Evolutionary conservation across 1,140 invertebrate species (phyloP), one percentile per base, ranked within the genome.

Genomic region (Halictus rubicundus): DNA sequence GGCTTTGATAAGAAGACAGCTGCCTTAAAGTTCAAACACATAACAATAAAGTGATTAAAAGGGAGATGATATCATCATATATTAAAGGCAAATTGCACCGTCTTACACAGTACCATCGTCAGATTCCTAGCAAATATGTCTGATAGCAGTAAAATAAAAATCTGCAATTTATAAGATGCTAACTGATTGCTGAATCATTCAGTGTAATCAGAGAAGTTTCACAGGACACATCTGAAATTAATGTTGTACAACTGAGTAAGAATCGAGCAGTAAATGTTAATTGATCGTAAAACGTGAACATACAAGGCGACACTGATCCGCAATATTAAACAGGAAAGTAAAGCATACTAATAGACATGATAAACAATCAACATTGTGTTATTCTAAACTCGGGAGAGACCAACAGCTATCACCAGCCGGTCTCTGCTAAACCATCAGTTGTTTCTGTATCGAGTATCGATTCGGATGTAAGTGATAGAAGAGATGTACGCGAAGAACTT

Each of bases 401-500:
- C 19, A 87, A 88, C 49, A 88, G 80, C 70, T 87, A 92, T 85
- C 90, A 92, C 83, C 91, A 92, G 66, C 87, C 91, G 32, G 89
- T 91, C 39, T 89, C 91, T 23, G 88, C 90, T 3, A 93, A 93
- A 80, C 92, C 91, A 10, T 92, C 92, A 9, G 90, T 93, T 39
- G 89, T 92, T 21, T 92, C 92, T 27, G 89, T 92, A 49, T 92
- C 92, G 14, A 93, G 92, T 78, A 93, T 93, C 16, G 92, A 93
- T 80, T 93, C 95, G 16, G 95, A 95, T 75, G 94, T 95, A 21
- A 95, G 95, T 82, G 96, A 96, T 83, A 94, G 96, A 82, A 96
- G 96, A 85, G 95, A 96, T 70, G 92, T 96, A 70, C 93, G 96
- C 80, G 96, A 96, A 87, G 96, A 96, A 75, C 92, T 97, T 77